Evolutionary conservation across 2,113 vertebrate genomes (phyloP).

Genomic region (Camelus dromedarius): DNA sequence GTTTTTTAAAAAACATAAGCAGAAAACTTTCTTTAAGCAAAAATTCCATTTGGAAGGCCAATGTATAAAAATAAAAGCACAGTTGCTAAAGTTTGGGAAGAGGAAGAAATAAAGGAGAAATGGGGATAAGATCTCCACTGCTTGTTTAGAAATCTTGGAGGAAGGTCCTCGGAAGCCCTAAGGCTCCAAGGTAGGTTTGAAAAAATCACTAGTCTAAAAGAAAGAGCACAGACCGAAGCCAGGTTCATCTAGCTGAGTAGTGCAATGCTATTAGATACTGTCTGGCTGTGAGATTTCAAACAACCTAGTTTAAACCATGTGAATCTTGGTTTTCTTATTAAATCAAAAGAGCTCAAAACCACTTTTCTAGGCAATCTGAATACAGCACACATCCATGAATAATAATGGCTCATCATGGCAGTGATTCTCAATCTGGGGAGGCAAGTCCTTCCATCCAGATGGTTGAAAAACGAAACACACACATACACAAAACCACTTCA

Average conservation of each 20-base stretch:
- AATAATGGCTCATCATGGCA: background rate
- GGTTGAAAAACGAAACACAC: background rate
- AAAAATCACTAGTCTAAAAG: constrained; percentile 35
- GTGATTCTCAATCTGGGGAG: background rate
- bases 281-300: background rate
- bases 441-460: background rate
- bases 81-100: background rate
- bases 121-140: background rate
- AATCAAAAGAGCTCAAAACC: background rate
- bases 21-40: constrained; percentile 17
- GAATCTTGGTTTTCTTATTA: constrained; percentile 13
- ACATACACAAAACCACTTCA: background rate
- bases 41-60: constrained; percentile 16
- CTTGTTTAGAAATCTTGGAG: background rate
- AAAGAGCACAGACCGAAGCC: background rate
- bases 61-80: background rate
- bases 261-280: background rate
- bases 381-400: background rate
- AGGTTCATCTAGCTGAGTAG: background rate
- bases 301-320: background rate
- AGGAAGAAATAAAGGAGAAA: background rate
- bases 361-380: constrained; percentile 28
- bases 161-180: constrained; percentile 8
- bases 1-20: background rate
- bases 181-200: background rate